Base-by-base conservation (phyloP, 2,888 invertebrate genomes). In the Augochlorella aurata region DNA sequence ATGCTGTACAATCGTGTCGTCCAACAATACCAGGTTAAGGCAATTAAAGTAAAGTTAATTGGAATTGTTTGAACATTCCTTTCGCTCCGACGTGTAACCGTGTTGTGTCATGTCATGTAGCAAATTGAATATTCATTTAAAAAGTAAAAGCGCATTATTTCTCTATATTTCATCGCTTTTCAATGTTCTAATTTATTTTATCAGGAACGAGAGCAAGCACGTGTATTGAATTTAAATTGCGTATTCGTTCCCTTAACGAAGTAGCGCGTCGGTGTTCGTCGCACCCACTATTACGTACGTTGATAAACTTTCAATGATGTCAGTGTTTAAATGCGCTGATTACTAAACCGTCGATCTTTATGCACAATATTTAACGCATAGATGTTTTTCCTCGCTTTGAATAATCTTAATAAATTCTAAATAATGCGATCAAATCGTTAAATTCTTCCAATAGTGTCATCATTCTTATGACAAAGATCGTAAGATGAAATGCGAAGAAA, bases 31-130 rank as follows among this genome's bases (percentile, higher is more conserved):
- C 16, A 58, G 58, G 14, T 58, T 58, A 24, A 24, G 29, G 58
- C 58, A 58, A 58, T 58, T 24, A 58, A 58, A 58, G 24, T 58
- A 58, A 24, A 58, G 58, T 58, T 58, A 58, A 58, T 58, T 58
- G 58, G 58, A 58, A 58, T 58, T 58, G 58, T 58, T 58, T 58
- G 58, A 58, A 58, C 58, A 58, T 58, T 24, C 24, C 49, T 29
- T 50, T 69, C 49, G 69, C n/a, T 16, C 52, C 38, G 70, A 44
- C n/a, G 21, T 54, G 70, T 58, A 58, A 58, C 58, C 58, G 58
- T 58, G 58, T 58, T 58, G 24, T 58, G 58, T 10, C 58, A 29
- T 8, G 58, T 58, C 58, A 8, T 2, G 58, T 24, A 24, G 24
- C 29, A 58, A 58, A 58, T 58, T 58, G 58, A 58, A 24, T 58